Base-by-base conservation (phyloP, 2,888 invertebrate species). In the Eristalis intricaria region DNA sequence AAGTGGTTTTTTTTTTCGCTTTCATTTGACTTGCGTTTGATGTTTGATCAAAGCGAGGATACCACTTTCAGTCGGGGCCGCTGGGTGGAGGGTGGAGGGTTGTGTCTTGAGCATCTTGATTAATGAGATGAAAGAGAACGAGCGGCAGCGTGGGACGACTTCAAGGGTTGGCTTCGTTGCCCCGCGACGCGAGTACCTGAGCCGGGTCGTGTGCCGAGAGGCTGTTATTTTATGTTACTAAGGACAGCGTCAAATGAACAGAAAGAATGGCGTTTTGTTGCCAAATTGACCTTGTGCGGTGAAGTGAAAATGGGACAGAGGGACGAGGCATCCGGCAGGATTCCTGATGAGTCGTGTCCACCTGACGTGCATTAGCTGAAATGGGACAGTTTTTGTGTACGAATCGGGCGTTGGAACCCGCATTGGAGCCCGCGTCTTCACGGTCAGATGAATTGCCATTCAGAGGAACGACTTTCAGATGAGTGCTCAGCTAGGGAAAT, bases 11-110 rank as follows among this genome's bases (percentile, higher is more conserved):
- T 50, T 15, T 50, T 19, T 50, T 50, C 19, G 50, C 50, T 74
- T 83, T 68, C 60, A 43, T 77, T 65, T 77, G 10, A 2, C 56
- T 78, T 69, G 29, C 29, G 68, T 71, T 83, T 83, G 77, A 78
- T 77, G 74, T 75, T 75, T 74, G 50, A 77, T 66, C 65, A 71
- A 69, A 77, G 73, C 32, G 29, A 40, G 38, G 80, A 69, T 74
- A 68, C 63, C 38, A 74, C 80, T 80, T 80, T 50, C 63, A 66
- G 61, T 13, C 23, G 7, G 56, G 61, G 26, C 19, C 15, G 19
- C 0, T 4, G 38, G 64, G 43, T 4, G 29, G 13, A 10, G 40
- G 43, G 38, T 32, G 40, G 13, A 13, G 43, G 43, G 4, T 4
- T 15, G 43, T n/a, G n/a, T 15, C 50, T 66, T 68, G 60, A 73